Evolutionary conservation across 2,888 invertebrate species (phyloP), one percentile per base, ranked within the genome.

Genomic region (Hedya salicella): DNA sequence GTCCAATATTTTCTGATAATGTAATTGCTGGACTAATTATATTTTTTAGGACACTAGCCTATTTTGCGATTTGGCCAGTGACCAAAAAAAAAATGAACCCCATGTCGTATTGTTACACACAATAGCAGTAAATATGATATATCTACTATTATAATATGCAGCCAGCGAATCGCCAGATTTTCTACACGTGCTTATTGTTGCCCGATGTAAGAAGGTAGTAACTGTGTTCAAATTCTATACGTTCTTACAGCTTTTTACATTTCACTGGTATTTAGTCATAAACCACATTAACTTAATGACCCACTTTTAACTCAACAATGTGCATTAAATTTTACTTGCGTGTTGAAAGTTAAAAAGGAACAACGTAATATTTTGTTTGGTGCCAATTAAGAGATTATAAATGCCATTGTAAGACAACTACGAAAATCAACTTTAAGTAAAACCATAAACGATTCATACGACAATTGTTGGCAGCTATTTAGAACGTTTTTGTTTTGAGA

Each of bases 151-250:
- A n/a, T n/a, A n/a, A n/a, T n/a, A n/a, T n/a, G n/a, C n/a, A n/a
- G n/a, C n/a, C n/a, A n/a, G n/a, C n/a, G n/a, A 25, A 3, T 25
- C 25, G 25, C 6, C 11, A 36, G 9, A 36, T 36, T 36, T 36
- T 13, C 11, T 36, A 9, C 36, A 36, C 6, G 9, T 0, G 9
- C 9, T 36, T 9, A 6, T 9, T 13, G 9, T 1, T 36, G 9
- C 36, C 11, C 5, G 32, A 3, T 32, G 11, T 11, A 30, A 39
- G 69, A 68, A 74, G 32, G 8, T 75, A 72, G 71, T 77, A 75
- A 74, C 9, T 13, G 11, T 9, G 0, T 36, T 69, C 72, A 70
- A 68, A 52, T 71, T 70, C 77, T 72, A 75, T 77, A 71, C 71
- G 73, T 69, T 68, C 70, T 71, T 70, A 67, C 14, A 30, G n/a